These are phyloP conservation scores for Phoxinus dragarum DNA, from an alignment of 2,797 vertebrate species.

Conservation along the genomic window DNA sequence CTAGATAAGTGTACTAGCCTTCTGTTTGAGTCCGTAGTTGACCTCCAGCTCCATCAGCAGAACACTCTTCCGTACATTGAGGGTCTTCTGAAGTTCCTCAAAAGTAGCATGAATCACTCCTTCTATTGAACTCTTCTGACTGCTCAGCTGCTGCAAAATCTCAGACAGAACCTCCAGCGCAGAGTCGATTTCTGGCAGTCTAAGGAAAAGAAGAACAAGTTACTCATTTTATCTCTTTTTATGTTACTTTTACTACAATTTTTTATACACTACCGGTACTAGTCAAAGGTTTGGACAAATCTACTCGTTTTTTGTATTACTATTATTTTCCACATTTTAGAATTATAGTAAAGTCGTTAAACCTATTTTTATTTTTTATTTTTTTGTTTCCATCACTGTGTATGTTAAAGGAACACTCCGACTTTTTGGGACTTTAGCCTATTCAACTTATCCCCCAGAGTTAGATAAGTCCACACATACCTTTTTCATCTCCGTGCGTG, in stretches of 20 bases:
- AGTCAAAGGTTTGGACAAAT: neutral
- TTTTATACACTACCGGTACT: neutral
- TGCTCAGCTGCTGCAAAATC: constrained; percentile 94
- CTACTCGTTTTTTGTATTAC: neutral
- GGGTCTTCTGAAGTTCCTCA: constrained; percentile 94
- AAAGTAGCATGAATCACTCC: constrained; percentile 93
- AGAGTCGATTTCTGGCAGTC: constrained; percentile 94
- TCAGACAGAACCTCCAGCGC: constrained; percentile 92
- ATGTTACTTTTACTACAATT: neutral
- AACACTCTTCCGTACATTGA: constrained; percentile 95
- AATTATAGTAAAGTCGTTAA: neutral
- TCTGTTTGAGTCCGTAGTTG: constrained; percentile 97
- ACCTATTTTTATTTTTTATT: no score
- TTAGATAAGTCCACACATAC: no score
- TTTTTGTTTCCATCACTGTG: no score
- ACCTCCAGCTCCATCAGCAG: constrained; percentile 98
- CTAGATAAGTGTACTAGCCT: constrained; percentile 78
- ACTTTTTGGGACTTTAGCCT: no score
- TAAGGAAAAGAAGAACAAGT: constrained; percentile 59
- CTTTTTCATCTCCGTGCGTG: no score
- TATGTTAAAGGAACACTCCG: no score
- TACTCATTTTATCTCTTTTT: neutral
- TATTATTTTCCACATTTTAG: neutral
- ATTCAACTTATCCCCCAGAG: no score
- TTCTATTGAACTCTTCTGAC: constrained; percentile 93